Evolutionary conservation across 2,113 vertebrate species (phyloP), one percentile per base, ranked within the genome.

Genomic region (Campylorhamphus procurvoides): DNA sequence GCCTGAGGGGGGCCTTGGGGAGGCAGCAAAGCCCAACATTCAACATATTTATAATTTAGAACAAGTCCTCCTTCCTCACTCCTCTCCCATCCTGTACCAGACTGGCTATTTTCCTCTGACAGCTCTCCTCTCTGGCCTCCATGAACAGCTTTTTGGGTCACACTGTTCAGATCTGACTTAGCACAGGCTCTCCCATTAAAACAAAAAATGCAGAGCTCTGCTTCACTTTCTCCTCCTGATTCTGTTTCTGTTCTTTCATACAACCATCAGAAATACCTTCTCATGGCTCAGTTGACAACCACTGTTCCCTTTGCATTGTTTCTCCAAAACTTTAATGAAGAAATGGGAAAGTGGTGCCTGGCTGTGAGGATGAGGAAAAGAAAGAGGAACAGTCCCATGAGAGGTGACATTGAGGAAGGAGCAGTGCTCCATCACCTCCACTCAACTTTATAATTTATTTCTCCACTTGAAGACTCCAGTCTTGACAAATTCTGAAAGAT

Each of bases 1-100:
- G n/a, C n/a, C n/a, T n/a, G 17, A 25, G 33, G 16, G 28, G 7
- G 14, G 3, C 4, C 0, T 4, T 9, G 50, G 55, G 35, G n/a
- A 67, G n/a, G 33, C 37, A 29, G 40, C 3, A 31, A 18, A 60
- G 39, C 73, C 63, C 29, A 33, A 35, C 1, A 1, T 2, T 31
- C 35, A 33, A 28, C 12, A 9, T 10, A 24, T 14, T 20, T 20
- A 0, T 4, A 4, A 69, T 29, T 62, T 2, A 18, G 14, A 44
- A 8, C 16, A 56, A 68, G 28, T 31, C 42, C 56, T 69, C 55
- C 5, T 1, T 23, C 13, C 29, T 42, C 18, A 52, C 62, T 49
- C 37, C 9, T 71, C 50, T 56, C 46, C 44, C 84, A 40, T 3
- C 28, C 44, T 77, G 44, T 42, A 14, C 8, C 52, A 80, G 28